These are phyloP conservation scores for Spermophilus dauricus DNA, from an alignment of 2,113 vertebrate species.

Conservation along the genomic window DNA sequence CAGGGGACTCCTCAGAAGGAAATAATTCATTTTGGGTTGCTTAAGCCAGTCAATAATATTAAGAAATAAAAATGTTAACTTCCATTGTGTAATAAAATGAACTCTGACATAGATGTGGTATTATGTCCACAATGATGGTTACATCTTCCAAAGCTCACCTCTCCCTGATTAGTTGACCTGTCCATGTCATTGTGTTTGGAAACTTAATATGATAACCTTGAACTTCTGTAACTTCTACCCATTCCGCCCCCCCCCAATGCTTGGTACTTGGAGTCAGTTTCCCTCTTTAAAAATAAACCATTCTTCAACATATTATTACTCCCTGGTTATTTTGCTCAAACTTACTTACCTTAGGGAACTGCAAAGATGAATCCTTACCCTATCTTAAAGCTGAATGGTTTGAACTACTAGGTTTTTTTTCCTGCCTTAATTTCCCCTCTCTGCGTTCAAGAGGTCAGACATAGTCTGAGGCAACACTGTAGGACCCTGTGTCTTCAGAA, in stretches of 20 bases:
- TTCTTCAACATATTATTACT: conserved; percentile 59
- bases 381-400: not conserved
- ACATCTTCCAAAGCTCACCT: not conserved
- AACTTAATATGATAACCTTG: not conserved
- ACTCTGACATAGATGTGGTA: not conserved
- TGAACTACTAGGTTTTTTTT: conserved; percentile 52
- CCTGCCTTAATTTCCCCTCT: conserved; percentile 68
- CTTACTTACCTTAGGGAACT: conserved; percentile 60
- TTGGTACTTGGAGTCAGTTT: conserved; percentile 42
- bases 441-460: conserved; percentile 72
- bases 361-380: conserved; percentile 68
- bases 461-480: conserved; percentile 71
- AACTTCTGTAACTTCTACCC: not conserved
- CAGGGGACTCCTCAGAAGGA: not conserved
- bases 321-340: conserved; percentile 53
- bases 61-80: conserved; percentile 9
- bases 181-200: not conserved
- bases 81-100: not conserved
- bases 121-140: not conserved
- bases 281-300: conserved; percentile 40
- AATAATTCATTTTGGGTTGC: not conserved
- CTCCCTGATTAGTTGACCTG: not conserved
- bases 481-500: conserved; percentile 55
- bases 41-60: not conserved
- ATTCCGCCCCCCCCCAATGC: not conserved